Evolutionary conservation across 2,888 invertebrate species (phyloP), one percentile per base, ranked within the genome.

Genomic region (Nipponacmea schrenckii): DNA sequence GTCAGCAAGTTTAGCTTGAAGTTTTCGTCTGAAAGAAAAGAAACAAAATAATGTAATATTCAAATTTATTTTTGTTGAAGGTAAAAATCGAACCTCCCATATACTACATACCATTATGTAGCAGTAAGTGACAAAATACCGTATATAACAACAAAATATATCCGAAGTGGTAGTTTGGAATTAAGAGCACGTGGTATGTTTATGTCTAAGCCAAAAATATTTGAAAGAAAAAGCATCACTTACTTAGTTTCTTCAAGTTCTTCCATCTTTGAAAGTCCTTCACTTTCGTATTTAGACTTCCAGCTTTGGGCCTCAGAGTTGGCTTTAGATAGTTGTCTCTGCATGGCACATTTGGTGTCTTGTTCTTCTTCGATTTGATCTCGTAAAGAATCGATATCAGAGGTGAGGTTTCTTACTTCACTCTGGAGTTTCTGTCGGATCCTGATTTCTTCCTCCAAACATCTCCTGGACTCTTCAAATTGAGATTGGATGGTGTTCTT

Each of bases 331-430:
- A 99, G 93, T 91, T 98, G 98, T 89, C 98, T 94, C 92, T 98
- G 97, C 86, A 98, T 93, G 90, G 99, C 98, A 90, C 96, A 96
- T 92, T 97, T 98, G 90, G 95, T 96, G 91, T 98, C 97, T 81
- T 96, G 95, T 91, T 98, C 98, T 90, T 98, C 98, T 90, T 99
- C 98, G 83, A 97, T 94, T 91, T 97, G 97, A 91, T 98, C 98
- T 89, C 97, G 95, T 90, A 98, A 94, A 92, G 96, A 96, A 92
- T 98, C 98, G 91, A 98, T 92, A 91, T 99, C 98, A 92, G 97
- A 96, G 91, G 97, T 96, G 91, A 98, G 91, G 92, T 97, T 98
- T 91, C 97, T 96, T 94, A 96, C 96, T 92, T 98, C 97, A 91
- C 81, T 81, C 80, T 84, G 84, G 64, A 83, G 76, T 76, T 86